Evolutionary conservation across 2,888 invertebrate species (phyloP), one percentile per base, ranked within the genome.

Genomic region (Temnothorax unifasciatus): DNA sequence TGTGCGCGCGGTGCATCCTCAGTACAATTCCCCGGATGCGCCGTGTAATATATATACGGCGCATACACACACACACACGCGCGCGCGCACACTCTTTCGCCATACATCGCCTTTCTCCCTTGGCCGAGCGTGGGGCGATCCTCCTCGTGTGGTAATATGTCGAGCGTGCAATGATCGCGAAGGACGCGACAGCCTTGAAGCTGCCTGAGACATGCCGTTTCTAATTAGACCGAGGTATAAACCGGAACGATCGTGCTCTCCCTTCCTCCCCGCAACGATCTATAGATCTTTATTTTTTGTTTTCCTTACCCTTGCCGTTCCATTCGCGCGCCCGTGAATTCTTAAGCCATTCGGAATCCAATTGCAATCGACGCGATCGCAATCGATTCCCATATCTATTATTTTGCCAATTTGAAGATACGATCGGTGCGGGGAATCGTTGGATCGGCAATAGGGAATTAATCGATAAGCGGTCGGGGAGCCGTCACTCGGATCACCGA

Each of bases 121-220:
- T 50, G 44, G 57, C 21, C 50, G 50, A 63, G 63, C 64, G 50
- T 38, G 61, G 25, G 64, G 21, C 59, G 34, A 34, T 59, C 8
- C 59, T 59, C 44, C 59, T 59, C 74, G 38, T 59, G 74, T 47
- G 47, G 79, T 81, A 73, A 81, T 74, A 81, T 81, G 79, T 81
- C 79, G 79, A 81, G 79, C 79, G 74, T 74, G 79, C 74, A 38
- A 74, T 47, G 79, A 81, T 81, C 74, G 47, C 79, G 79, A 81
- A 81, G 79, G 79, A 81, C 79, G 44, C 73, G 79, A 79, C 74
- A 81, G 74, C 79, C 79, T 81, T 81, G 79, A 81, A 81, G 59
- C 13, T 29, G 25, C 41, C 50, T 9, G 8, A 54, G 44, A 77
- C 44, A 69, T 77, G 69, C 44, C 79, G 38, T 74, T 74, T 81